These are phyloP conservation scores for Podotricha telesiphe DNA, from an alignment of 2,888 invertebrate genomes.

Conservation along the genomic window DNA sequence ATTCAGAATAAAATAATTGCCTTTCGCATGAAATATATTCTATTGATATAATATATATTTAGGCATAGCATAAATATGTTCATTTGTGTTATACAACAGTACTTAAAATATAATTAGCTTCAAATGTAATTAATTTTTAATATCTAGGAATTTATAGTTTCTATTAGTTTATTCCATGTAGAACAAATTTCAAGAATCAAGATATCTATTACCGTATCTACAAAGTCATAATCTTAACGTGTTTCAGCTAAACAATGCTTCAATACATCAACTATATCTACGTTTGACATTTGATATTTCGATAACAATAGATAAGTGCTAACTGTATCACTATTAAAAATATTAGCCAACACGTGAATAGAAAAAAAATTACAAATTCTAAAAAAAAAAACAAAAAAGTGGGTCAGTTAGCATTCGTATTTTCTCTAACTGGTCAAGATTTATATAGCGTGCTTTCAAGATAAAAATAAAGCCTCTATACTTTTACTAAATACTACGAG, in stretches of 20 bases:
- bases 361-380: conserved; percentile 9
- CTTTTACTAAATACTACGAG: conserved; percentile 37
- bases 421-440: conserved; percentile 43
- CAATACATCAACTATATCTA: conserved; percentile 44
- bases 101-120: too few relatives aligned
- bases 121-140: background rate
- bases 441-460: conserved; percentile 43
- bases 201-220: conserved; percentile 23
- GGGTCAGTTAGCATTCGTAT: conserved; percentile 40
- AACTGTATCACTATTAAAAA: conserved; percentile 13
- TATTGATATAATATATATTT: too few relatives aligned
- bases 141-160: background rate
- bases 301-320: conserved; percentile 35
- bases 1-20: too few relatives aligned
- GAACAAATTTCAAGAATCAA: conserved; percentile 1
- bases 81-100: background rate
- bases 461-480: conserved; percentile 36
- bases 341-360: conserved; percentile 2
- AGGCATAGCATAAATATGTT: too few relatives aligned
- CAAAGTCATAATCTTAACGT: conserved; percentile 18
- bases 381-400: conserved; percentile 41
- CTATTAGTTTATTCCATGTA: background rate
- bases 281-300: conserved; percentile 32
- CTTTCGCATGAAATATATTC: too few relatives aligned
- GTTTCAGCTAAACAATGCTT: conserved; percentile 32